Conservation (phyloP, 2,888 invertebrate genomes). For the Agriopis leucophaearia region DNA sequence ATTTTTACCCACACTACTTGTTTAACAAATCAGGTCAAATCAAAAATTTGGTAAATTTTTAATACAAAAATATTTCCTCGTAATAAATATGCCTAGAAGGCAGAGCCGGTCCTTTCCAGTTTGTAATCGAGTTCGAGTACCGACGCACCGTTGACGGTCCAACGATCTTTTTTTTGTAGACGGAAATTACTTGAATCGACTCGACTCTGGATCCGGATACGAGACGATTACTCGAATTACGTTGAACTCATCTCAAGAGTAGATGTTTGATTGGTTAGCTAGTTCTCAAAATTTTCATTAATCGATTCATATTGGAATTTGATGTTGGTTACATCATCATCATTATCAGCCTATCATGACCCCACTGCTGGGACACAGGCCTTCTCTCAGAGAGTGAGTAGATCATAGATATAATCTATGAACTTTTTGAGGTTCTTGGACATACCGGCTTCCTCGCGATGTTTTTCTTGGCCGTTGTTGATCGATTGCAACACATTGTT, state of each 20-base stretch:
- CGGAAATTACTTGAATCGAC: constrained; percentile 72
- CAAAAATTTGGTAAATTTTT: neutral
- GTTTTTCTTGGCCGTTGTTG: too few relatives aligned
- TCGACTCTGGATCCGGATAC: constrained; percentile 59
- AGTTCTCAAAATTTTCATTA: constrained; percentile 2
- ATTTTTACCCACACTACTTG: too few relatives aligned
- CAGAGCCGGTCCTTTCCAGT: constrained; percentile 32
- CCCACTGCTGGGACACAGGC: too few relatives aligned
- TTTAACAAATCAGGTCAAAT: neutral
- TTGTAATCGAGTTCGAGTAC: constrained; percentile 40
- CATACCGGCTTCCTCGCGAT: too few relatives aligned
- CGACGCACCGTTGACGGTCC: constrained; percentile 57
- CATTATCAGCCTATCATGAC: too few relatives aligned
- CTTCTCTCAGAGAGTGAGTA: too few relatives aligned
- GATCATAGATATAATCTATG: too few relatives aligned
- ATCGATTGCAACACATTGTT: too few relatives aligned
- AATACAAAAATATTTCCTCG: constrained; percentile 7
- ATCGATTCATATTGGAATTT: constrained; percentile 14
- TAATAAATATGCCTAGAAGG: constrained; percentile 11
- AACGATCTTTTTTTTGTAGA: constrained; percentile 66
- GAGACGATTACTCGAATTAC: constrained; percentile 49
- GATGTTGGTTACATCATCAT: neutral
- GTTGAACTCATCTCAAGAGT: constrained; percentile 35
- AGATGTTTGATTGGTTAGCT: constrained; percentile 22
- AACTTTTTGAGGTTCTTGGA: too few relatives aligned